Base-by-base conservation (phyloP, 2,797 vertebrate species). In the Anas capensis region DNA sequence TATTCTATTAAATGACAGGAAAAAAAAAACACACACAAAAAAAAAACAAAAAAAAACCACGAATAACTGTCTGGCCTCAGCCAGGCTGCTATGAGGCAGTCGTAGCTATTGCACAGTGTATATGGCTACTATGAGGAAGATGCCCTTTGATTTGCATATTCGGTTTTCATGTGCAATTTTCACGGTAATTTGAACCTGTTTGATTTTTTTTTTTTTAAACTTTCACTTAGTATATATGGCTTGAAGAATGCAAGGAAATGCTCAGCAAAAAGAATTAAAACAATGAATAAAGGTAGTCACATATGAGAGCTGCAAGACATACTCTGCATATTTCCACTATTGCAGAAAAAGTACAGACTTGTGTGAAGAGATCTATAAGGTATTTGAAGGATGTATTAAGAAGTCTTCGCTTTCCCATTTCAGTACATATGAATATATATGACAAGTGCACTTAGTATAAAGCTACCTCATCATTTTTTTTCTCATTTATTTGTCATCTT, bases 391-490 rank as follows among this genome's bases (percentile, higher is more conserved):
- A 75, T 92, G 17, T 91, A 94, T 92, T 69, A 85, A 44, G 40
- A 71, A 77, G 53, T 48, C 14, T 27, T 91, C 34, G 23, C 3
- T 86, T 51, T 72, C 84, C 56, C n/a, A 27, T 94, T 95, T 95
- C 62, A 57, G 14, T 57, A 40, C 40, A 48, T 83, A 48, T 49
- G 26, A 90, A 70, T 93, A 90, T 73, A 69, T 33, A 90, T 75
- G 6, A 20, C 57, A 24, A 82, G 10, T 73, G 23, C 53, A 60
- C 34, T 85, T 81, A 34, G 53, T 66, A 72, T 81, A 92, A 91
- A 95, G 49, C 58, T 88, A 46, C 42, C 34, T 90, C 81, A 91
- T 86, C 7, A 7, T 82, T 86, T 95, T 95, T 95, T 97, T 97
- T 88, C 88, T 93, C 61, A 83, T 96, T 93, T 96, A 75, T 88